These are phyloP conservation scores for Rhyzopertha dominica DNA, from an alignment of 1,140 invertebrate genomes.

Conservation along the genomic window DNA sequence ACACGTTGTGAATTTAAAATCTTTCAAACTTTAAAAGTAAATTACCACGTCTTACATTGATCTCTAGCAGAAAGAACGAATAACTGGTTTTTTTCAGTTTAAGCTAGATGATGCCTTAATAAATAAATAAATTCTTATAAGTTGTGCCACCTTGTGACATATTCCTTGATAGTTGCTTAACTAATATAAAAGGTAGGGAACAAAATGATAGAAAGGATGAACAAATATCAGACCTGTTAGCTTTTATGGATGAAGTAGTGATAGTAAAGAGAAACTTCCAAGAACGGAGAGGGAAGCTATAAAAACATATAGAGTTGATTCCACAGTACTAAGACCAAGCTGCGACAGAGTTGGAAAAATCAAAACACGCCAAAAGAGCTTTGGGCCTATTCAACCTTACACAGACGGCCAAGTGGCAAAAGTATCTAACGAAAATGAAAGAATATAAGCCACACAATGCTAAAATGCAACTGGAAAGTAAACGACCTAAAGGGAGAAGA, in stretches of 20 bases:
- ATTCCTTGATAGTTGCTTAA: no score
- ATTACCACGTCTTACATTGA: no score
- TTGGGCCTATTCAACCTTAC: conserved; percentile 91
- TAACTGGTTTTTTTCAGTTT: no score
- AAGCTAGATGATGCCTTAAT: no score
- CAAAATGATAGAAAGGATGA: conserved; percentile 53
- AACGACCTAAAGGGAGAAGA: conserved; percentile 86
- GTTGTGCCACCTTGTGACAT: no score
- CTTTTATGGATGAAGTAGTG: conserved; percentile 41
- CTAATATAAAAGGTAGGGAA: no score
- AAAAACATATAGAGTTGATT: conserved; percentile 94
- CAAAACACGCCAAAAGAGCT: conserved; percentile 86
- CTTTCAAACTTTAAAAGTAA: no score
- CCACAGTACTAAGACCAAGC: conserved; percentile 88
- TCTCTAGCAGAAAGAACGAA: no score
- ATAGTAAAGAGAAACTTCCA: conserved; percentile 48
- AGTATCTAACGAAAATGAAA: conserved; percentile 79
- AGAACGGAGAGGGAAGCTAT: conserved; percentile 62
- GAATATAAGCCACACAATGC: conserved; percentile 92
- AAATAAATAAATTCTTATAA: no score
- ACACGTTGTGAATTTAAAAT: no score
- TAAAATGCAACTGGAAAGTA: conserved; percentile 84
- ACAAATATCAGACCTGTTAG: conserved; percentile 47
- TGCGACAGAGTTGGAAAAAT: conserved; percentile 92
- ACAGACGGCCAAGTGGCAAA: conserved; percentile 82